phyloP scores from a whole-genome alignment of 2,113 vertebrate species.

The Muntiacus reevesi region DNA sequence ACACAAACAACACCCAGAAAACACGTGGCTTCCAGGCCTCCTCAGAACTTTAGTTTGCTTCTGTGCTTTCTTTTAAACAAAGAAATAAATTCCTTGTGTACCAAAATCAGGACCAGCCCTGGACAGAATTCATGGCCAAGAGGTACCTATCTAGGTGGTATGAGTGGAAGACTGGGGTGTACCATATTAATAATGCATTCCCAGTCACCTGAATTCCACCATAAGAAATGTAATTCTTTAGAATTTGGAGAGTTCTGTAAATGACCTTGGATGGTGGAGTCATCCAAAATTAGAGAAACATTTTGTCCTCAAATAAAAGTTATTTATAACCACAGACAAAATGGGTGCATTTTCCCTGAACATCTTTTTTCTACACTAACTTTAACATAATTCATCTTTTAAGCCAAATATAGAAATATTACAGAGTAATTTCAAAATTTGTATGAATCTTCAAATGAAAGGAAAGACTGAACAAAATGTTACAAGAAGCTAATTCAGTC shows the following conservation, averaged over 20 bases:
- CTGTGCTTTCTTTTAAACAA: constrained; percentile 22
- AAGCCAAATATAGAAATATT: background rate
- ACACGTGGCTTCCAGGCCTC: constrained; percentile 49
- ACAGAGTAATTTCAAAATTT: background rate
- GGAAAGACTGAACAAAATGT: background rate
- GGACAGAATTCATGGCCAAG: background rate
- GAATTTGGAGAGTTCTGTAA: background rate
- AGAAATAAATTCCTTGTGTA: constrained; percentile 22
- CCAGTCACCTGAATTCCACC: background rate
- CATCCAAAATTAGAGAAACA: background rate
- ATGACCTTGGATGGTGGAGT: background rate
- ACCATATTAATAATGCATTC: background rate
- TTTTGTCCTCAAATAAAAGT: background rate
- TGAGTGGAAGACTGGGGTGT: background rate
- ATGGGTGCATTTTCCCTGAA: background rate
- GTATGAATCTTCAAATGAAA: background rate
- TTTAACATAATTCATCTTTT: background rate
- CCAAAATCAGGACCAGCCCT: background rate
- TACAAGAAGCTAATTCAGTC: background rate
- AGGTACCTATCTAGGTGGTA: background rate
- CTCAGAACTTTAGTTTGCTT: constrained; percentile 27
- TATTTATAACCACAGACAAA: background rate
- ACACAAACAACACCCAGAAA: constrained; percentile 6
- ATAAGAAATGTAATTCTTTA: background rate
- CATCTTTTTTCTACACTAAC: background rate